phyloP scores from a whole-genome alignment of 2,797 vertebrate genomes.

The Dermochelys coriacea region DNA sequence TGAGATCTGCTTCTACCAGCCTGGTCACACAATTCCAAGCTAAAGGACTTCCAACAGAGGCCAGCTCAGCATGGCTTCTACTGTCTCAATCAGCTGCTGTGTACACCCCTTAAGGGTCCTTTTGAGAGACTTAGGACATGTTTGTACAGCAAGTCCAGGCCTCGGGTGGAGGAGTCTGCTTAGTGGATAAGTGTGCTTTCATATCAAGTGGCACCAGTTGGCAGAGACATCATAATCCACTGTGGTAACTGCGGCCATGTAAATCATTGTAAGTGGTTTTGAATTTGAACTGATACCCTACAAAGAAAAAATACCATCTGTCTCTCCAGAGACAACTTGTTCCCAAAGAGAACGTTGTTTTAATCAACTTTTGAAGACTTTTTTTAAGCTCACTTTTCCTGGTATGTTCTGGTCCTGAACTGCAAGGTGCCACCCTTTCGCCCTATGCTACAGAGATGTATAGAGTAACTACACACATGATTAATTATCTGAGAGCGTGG shows the following conservation, averaged over 20 bases:
- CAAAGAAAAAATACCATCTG: background rate
- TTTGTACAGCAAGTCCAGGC: background rate
- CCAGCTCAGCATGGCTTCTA: background rate
- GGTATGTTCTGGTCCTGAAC: fast-evolving
- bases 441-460: background rate
- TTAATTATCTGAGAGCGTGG: slow-evolving; percentile 24
- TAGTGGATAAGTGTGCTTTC: background rate
- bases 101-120: background rate
- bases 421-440: slow-evolving; percentile 36
- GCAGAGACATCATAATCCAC: slow-evolving; percentile 20
- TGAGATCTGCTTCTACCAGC: background rate
- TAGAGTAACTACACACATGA: background rate
- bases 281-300: background rate
- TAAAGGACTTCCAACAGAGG: background rate
- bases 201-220: slow-evolving; percentile 28
- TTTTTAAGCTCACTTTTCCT: background rate
- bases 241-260: background rate
- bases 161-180: background rate
- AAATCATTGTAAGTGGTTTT: slow-evolving; percentile 38
- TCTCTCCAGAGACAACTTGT: slow-evolving; percentile 7
- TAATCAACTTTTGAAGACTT: background rate
- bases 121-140: background rate
- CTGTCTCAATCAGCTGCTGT: background rate
- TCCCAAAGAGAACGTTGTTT: slow-evolving; percentile 1
- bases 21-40: background rate